Evolutionary conservation across 2,888 invertebrate genomes (phyloP), one percentile per base, ranked within the genome.

Genomic region (Galerucella calmariensis): DNA sequence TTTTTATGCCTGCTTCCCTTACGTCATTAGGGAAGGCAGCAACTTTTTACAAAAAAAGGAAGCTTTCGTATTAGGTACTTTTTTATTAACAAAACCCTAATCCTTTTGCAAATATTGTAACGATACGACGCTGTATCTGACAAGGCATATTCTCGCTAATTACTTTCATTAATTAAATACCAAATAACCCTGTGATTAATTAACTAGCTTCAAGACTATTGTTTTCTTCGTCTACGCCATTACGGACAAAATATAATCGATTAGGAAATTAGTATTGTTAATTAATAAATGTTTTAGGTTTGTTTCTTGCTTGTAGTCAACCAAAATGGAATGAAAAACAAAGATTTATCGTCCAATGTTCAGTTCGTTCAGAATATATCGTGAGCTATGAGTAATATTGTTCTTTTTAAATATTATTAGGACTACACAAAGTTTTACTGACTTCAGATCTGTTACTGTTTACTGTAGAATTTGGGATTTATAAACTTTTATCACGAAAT

Each of bases 141-240:
- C 83, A 80, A 74, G 79, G 83, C 83, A 80, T 79, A 81, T 83
- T 83, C 82, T 80, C 81, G 77, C 81, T 83, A 82, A 83, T 82
- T 83, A 82, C 81, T 79, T 82, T 77, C 76, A 79, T 81, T 83
- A 83, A 83, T 83, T 82, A 83, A 82, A 83, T 81, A 81, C 76
- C 75, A 79, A 81, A 79, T 78, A 79, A 82, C 79, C 78, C 78
- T 66, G 72, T 81, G 81, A 82, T 82, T 81, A 81, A 82, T 82
- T 81, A 79, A 77, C 75, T 69, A 70, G 72, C 70, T 69, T 41
- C 14, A 14, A 41, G 41, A 41, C 74, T 75, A 77, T 79, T 76
- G 70, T 78, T 75, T 75, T 70, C 63, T 70, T 62, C 62, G 63
- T 61, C 41, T 3, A 20, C 41, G 16, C 56, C 27, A 48, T 41